A percentile compares a stretch with the other conserved stretches of the same genome.
These are phyloP conservation scores for Metaphire vulgaris DNA, from an alignment of 1,140 invertebrate genomes.

Conservation along the genomic window DNA sequence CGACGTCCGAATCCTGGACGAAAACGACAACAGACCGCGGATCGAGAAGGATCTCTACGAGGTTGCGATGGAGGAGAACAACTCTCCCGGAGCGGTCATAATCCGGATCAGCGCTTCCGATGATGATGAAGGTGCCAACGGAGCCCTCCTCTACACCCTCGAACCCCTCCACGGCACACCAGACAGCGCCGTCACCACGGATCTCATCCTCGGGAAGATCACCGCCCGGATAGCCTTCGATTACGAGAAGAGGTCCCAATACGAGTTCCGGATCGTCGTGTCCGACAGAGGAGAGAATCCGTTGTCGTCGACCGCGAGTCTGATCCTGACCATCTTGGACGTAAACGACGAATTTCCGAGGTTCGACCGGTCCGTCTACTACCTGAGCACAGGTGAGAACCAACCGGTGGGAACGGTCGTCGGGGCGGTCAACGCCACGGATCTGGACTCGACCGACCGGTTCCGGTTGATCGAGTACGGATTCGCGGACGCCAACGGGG, in stretches of 20 bases:
- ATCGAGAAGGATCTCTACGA: constrained; percentile 28
- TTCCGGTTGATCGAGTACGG: not conserved
- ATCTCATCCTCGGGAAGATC: constrained; percentile 32
- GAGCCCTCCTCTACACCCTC: constrained; percentile 34
- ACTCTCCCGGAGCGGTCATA: constrained; percentile 32
- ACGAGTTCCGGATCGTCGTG: constrained; percentile 33
- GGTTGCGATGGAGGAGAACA: constrained; percentile 38
- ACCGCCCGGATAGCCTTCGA: constrained; percentile 33
- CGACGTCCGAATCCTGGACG: constrained; percentile 25
- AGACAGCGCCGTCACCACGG: constrained; percentile 29
- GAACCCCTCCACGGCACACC: constrained; percentile 35
- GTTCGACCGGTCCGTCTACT: constrained; percentile 22
- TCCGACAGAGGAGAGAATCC: constrained; percentile 31
- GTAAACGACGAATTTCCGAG: constrained; percentile 28
- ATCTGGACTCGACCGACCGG: constrained; percentile 15
- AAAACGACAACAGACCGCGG: constrained; percentile 28
- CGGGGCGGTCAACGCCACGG: constrained; percentile 29
- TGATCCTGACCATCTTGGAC: constrained; percentile 23
- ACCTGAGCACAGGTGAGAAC: constrained; percentile 27
- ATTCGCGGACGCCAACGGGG: not conserved
- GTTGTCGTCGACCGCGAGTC: constrained; percentile 31
- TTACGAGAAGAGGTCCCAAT: constrained; percentile 32
- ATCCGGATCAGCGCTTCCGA: constrained; percentile 40
- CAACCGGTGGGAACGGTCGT: constrained; percentile 17
- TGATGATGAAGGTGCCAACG: constrained; percentile 38